Evolutionary conservation across 1,140 invertebrate genomes (phyloP).

Genomic region (Aphaenogaster rudis): DNA sequence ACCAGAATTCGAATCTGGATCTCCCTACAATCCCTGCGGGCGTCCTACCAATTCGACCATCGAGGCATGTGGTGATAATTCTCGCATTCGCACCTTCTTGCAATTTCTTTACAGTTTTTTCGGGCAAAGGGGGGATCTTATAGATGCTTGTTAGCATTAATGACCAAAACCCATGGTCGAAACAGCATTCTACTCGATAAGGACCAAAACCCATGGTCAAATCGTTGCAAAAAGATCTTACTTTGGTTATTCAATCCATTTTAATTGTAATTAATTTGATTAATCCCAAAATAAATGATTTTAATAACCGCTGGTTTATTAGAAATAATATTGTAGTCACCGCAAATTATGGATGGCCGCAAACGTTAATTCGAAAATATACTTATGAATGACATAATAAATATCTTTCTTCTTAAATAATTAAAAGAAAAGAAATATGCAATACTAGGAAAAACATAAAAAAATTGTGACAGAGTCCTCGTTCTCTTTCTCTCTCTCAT

Average conservation of each 20-base stretch:
- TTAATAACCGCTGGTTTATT: constrained; percentile 12
- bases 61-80: too few relatives aligned
- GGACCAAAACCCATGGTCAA: too few relatives aligned
- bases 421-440: constrained; percentile 74
- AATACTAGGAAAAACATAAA: background rate
- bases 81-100: too few relatives aligned
- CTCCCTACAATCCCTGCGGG: too few relatives aligned
- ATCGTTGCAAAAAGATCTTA: too few relatives aligned
- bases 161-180: too few relatives aligned
- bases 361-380: constrained; percentile 74
- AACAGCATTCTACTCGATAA: too few relatives aligned
- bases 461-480: background rate
- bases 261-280: constrained; percentile 14
- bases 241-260: background rate
- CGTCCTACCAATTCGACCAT: too few relatives aligned
- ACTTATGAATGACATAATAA: constrained; percentile 71
- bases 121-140: too few relatives aligned
- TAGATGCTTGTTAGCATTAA: too few relatives aligned
- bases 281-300: background rate
- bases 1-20: too few relatives aligned
- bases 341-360: background rate
- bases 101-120: too few relatives aligned
- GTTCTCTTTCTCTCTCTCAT: background rate
- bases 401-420: constrained; percentile 69
- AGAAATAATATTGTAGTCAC: background rate